Base-by-base conservation (phyloP, 2,797 vertebrate species). In the Odontamblyopus lacepedii region DNA sequence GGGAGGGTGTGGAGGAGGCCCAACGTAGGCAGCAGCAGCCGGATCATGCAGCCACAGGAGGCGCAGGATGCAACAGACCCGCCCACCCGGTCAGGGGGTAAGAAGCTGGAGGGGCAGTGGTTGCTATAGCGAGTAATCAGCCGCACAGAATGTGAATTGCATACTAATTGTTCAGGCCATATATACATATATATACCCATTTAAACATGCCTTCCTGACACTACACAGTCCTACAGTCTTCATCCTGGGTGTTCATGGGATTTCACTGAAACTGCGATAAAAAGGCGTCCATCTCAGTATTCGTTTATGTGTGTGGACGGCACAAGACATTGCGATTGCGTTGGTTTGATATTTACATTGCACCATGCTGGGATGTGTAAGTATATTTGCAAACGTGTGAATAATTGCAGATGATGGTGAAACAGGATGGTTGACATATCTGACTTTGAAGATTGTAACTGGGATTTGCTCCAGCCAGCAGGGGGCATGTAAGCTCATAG, bases 391-490 rank as follows among this genome's bases (percentile, higher is more conserved):
- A 67, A 64, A 60, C 16, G 27, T 71, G 44, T 71, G 51, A 67
- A 29, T 64, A 76, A 83, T 84, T 53, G 6, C 67, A 44, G 68
- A 73, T 71, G 82, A 84, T 77, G 60, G 82, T 56, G 75, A 48
- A 77, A 71, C 69, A 53, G 62, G 75, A 62, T 64, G 65, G n/a
- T 2, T 0, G 67, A 57, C 69, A 56, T 64, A 63, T 56, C 59
- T 75, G 56, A 75, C 73, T 83, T 72, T 74, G 78, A 84, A 80
- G 67, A 80, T 68, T 30, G n/a, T 27, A 59, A 77, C 59, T 73
- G 77, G 64, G 60, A 75, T 79, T 79, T 72, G 64, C 62, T 48
- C 50, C 51, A 50, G 69, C 56, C 71, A 51, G 65, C 63, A n/a
- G 59, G 32, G 48, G 35, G 16, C 48, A 29, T 50, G 64, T 66